Evolutionary conservation across 2,888 invertebrate species (phyloP).

Genomic region (Ditula angustiorana): DNA sequence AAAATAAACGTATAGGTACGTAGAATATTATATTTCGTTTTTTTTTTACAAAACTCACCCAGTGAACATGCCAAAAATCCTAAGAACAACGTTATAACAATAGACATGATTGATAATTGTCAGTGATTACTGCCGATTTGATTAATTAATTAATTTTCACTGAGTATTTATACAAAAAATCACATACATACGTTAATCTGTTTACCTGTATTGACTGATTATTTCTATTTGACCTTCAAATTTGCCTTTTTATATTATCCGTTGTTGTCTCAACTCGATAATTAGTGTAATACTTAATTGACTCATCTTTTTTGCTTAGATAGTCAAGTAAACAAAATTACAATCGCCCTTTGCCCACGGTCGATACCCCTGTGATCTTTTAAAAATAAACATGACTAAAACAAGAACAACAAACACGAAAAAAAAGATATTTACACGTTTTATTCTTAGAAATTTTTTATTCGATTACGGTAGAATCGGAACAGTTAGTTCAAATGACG

Average conservation of each 20-base stretch:
- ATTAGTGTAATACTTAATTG: background rate
- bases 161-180: constrained; percentile 17
- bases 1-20: background rate
- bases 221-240: constrained; percentile 13
- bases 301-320: constrained; percentile 13
- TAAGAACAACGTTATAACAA: background rate
- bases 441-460: background rate
- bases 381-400: background rate
- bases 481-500: background rate
- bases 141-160: background rate
- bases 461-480: background rate
- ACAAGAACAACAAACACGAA: background rate
- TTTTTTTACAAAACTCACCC: constrained; percentile 10
- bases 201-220: constrained; percentile 21
- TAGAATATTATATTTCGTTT: background rate
- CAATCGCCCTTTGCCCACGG: background rate
- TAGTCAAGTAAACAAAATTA: background rate
- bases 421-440: background rate
- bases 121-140: background rate
- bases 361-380: background rate
- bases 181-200: constrained; percentile 6
- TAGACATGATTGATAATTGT: constrained; percentile 11
- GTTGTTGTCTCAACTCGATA: constrained; percentile 26
- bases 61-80: constrained; percentile 4
- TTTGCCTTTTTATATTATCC: background rate